These are phyloP conservation scores for Cirrhinus molitorella DNA, from an alignment of 2,797 vertebrate species.

Conservation along the genomic window DNA sequence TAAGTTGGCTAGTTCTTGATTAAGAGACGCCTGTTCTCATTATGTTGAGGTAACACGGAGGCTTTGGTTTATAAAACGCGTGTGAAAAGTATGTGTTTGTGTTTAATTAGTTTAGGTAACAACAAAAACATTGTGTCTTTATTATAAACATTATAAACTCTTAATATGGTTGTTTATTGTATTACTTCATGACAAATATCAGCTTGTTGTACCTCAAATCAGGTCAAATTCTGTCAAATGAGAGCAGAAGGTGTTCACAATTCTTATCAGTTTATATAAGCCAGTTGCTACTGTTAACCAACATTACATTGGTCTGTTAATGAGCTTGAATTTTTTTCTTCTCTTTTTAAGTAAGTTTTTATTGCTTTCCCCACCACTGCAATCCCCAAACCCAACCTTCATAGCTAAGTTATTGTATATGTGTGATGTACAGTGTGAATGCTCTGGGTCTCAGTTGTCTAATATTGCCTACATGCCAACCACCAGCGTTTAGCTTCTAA, in stretches of 20 bases:
- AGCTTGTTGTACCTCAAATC: neutral
- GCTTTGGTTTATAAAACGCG: neutral
- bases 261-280: neutral
- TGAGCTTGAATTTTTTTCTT: neutral
- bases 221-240: neutral
- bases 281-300: neutral
- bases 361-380: neutral
- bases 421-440: neutral
- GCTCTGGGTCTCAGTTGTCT: neutral
- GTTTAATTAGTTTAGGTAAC: neutral
- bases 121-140: neutral
- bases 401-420: neutral
- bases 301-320: neutral
- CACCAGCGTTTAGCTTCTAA: neutral
- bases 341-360: neutral
- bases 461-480: neutral
- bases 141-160: neutral
- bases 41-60: neutral
- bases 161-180: neutral
- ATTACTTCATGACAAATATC: neutral
- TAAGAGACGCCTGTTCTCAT: too few species aligned
- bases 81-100: neutral
- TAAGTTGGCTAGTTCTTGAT: conserved; percentile 20
- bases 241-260: neutral
- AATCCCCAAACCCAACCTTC: neutral